These are phyloP conservation scores for Fundulus diaphanus DNA, from an alignment of 2,797 vertebrate species.

Conservation along the genomic window DNA sequence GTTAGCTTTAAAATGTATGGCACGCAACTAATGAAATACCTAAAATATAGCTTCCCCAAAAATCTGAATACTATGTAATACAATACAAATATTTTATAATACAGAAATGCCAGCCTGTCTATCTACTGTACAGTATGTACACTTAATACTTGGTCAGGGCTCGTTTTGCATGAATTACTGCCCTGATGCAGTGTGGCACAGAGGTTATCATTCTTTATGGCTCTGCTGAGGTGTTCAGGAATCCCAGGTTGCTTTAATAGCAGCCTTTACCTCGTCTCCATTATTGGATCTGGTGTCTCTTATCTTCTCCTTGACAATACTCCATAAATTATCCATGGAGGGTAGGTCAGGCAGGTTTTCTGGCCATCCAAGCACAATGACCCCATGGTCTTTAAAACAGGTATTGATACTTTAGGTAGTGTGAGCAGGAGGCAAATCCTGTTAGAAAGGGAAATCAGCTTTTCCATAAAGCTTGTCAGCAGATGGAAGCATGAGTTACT, in stretches of 20 bases:
- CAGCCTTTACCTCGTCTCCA: constrained; percentile 2
- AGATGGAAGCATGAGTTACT: neutral
- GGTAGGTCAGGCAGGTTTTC: neutral
- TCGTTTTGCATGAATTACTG: neutral
- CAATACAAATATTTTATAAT: neutral
- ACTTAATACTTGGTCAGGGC: neutral
- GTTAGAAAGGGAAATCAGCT: neutral
- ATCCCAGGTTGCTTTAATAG: constrained; percentile 1
- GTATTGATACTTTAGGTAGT: neutral
- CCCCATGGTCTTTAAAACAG: neutral
- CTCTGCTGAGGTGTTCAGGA: constrained; percentile 1
- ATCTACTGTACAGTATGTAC: neutral
- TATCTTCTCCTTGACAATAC: neutral
- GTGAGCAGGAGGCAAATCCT: neutral
- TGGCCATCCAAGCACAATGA: neutral
- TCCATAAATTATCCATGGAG: neutral
- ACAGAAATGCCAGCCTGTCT: neutral
- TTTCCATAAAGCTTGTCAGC: neutral
- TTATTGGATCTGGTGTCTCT: neutral
- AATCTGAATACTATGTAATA: neutral
- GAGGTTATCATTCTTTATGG: constrained; percentile 1
- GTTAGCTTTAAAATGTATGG: neutral
- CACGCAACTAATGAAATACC: neutral
- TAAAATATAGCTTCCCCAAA: neutral
- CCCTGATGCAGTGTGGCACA: neutral